A percentile compares a stretch with the other conserved stretches of the same genome.
Evolutionary conservation across 2,113 vertebrate genomes (phyloP).

Genomic region (Trematomus loennbergii): DNA sequence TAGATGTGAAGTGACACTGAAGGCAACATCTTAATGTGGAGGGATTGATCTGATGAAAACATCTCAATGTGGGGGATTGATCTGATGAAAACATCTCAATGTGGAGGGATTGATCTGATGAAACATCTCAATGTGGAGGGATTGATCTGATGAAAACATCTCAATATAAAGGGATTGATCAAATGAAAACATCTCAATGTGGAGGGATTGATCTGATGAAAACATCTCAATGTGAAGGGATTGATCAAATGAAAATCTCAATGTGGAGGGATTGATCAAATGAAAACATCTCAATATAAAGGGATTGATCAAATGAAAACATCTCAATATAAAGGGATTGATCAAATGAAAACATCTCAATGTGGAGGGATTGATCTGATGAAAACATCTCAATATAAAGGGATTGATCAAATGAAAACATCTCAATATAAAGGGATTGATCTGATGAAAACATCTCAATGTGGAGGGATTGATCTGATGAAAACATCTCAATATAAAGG

Average conservation of each 20-base stretch:
- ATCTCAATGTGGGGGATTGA: not conserved
- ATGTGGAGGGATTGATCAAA: constrained; percentile 8
- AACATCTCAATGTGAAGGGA: constrained; percentile 6
- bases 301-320: no score
- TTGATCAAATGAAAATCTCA: not conserved
- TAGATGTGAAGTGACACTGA: constrained; percentile 33
- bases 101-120: constrained; percentile 1
- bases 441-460: not conserved
- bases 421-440: constrained; percentile 1
- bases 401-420: not conserved
- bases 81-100: not conserved
- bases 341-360: not conserved
- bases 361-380: no score
- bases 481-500: constrained; percentile 8
- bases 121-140: no score
- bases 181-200: not conserved
- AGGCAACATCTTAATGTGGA: constrained; percentile 54
- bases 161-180: constrained; percentile 16
- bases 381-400: not conserved
- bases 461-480: not conserved
- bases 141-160: not conserved
- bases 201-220: no score
- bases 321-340: constrained; percentile 8
- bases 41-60: constrained; percentile 13
- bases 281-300: not conserved